Base-by-base conservation (phyloP, 2,113 vertebrate species). In the Ardeotis arabs region DNA sequence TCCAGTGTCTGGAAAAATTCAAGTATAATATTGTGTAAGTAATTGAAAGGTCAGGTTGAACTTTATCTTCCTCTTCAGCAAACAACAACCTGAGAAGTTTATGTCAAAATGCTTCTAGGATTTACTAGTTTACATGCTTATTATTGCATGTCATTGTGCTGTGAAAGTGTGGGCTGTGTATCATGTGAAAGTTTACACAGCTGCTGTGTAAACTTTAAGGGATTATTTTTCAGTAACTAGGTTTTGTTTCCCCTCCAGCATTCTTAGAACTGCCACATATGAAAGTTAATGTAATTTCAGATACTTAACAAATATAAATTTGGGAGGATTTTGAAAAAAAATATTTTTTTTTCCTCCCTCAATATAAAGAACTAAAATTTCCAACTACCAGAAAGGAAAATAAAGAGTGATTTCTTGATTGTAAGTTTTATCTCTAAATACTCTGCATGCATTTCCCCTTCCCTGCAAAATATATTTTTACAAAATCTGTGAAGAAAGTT, bases 381-480 rank as follows among this genome's bases (percentile, higher is more conserved):
- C 23, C 22, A 79, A 12, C 9, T 68, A 55, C 4, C 9, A 50
- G 14, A 24, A 22, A n/a, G 8, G 12, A 73, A 85, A 75, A 50
- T 1, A 62, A 6, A 33, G 5, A 8, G 2, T 37, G 4, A 2
- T 7, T 6, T 5, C 14, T 59, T 39, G 19, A 29, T 12, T n/a
- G 4, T 50, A 75, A 37, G 3, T 45, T 81, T 78, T 70, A 39
- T 5, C 7, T 68, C 14, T 67, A 70, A 58, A 52, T 41, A 39
- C 4, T 62, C 22, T 55, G 12, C 14, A 27, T 8, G 2, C 5
- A 22, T 27, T 47, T 33, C 14, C 2, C 1, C 7, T 4, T 10
- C 3, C 20, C 22, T 8, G 4, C 6, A 76, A 70, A 50, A 33
- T 9, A 29, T 7, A 27, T 8, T 63, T 50, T 29, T 76, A 37